Evolutionary conservation across 2,888 invertebrate genomes (phyloP).

Genomic region (Rhimphoctona megacephalus): DNA sequence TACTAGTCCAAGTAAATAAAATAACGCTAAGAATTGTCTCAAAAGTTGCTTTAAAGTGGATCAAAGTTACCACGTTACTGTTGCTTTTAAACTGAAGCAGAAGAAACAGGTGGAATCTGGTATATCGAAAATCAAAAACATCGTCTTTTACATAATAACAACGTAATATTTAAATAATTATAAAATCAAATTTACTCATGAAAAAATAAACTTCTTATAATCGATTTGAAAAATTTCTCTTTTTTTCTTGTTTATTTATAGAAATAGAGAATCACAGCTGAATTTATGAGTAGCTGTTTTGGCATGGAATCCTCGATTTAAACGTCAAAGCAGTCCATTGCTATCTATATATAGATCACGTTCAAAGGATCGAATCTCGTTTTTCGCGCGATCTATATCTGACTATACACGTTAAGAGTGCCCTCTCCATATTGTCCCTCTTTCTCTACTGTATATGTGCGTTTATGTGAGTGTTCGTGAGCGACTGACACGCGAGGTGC

Average conservation of each 20-base stretch:
- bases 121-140: neutral
- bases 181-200: neutral
- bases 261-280: neutral
- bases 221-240: neutral
- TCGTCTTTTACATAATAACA: neutral
- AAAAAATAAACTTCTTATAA: neutral
- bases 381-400: conserved; percentile 79
- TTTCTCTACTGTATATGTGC: neutral
- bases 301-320: conserved; percentile 12
- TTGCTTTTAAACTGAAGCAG: neutral
- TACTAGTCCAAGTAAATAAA: neutral
- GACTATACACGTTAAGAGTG: conserved; percentile 76
- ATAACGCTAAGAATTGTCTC: neutral
- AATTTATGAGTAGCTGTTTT: neutral
- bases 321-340: conserved; percentile 17
- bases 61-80: neutral
- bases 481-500: conserved; percentile 81
- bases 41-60: neutral
- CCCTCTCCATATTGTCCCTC: conserved; percentile 57
- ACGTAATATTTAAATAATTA: neutral
- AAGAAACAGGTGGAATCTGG: neutral
- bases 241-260: neutral
- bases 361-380: conserved; percentile 56
- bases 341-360: conserved; percentile 39
- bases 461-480: conserved; percentile 70